Base-by-base conservation (phyloP, 2,797 vertebrate genomes). In the Pygocentrus nattereri region DNA sequence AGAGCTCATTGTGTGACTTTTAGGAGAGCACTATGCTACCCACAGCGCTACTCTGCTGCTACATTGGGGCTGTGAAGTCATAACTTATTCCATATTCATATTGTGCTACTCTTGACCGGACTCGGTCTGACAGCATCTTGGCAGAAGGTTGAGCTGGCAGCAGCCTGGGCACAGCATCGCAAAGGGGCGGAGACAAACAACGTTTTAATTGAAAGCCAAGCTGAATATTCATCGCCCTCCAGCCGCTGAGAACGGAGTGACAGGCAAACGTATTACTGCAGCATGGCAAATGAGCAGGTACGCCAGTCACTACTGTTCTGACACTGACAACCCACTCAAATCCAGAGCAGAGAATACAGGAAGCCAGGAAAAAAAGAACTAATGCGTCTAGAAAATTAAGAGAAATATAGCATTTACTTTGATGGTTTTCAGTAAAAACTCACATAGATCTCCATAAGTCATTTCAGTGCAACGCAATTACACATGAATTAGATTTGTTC, bases 121-220 rank as follows among this genome's bases (percentile, higher is more conserved):
- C 62, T 34, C 8, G 11, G 18, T 38, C 62, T 38, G 30, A 38
- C 31, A 38, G 62, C 5, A 30, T 7, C 61, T 31, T 61, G 0
- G 6, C 25, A 74, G 16, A 7, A 38, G 31, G 58, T 67, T 62
- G 30, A 76, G 61, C 23, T 71, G 54, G 34, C 61, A 44, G 50
- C n/a, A 56, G 50, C 59, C 31, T 41, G 34, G 23, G 30, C 41
- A 27, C 50, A 10, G 19, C 67, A 44, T 81, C 59, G 71, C 74
- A 72, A 23, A 79, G 18, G 62, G 83, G 65, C 11, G 54, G 71
- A 81, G 58, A 73, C 47, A 27, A 59, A 38, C 62, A 77, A 78
- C 68, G 41, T 81, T 79, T 74, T 84, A 70, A 84, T 69, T 82
- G 41, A 78, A 79, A 80, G 49, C 72, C 65, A 31, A 47, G 16